Percentiles rank a stretch among this genome's conserved stretches.
Evolutionary conservation across 2,113 vertebrate genomes (phyloP).

Genomic region (Catagonus wagneri): DNA sequence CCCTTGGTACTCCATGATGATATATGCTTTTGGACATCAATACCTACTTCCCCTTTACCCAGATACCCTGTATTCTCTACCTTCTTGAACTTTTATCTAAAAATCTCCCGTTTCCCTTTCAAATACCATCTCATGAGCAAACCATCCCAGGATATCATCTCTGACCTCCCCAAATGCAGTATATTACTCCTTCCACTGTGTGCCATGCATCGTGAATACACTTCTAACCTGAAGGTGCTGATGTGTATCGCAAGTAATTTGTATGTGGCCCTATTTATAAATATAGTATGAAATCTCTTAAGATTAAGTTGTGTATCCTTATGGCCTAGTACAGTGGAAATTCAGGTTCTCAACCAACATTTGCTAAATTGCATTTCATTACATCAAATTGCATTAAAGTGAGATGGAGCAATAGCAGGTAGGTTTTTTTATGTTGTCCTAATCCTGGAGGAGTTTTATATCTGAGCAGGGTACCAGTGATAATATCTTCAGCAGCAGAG

Average conservation of each 20-base stretch:
- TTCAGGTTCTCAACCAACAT: background rate
- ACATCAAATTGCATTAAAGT: background rate
- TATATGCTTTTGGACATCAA: background rate
- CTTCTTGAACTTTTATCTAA: background rate
- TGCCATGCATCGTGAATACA: fast-evolving
- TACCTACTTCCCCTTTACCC: background rate
- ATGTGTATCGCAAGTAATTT: background rate
- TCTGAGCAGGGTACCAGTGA: background rate
- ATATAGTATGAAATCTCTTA: background rate
- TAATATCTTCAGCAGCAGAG: background rate
- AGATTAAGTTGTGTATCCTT: background rate
- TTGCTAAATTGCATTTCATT: background rate
- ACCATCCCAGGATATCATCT: background rate
- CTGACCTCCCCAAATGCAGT: background rate
- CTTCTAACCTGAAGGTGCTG: background rate
- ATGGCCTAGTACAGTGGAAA: too few species aligned
- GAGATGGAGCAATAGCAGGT: background rate
- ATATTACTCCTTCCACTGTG: too few species aligned
- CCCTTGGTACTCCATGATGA: background rate
- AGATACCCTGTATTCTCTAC: background rate
- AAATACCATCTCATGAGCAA: background rate
- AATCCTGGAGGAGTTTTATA: background rate
- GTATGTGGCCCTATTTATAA: background rate
- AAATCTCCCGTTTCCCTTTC: background rate
- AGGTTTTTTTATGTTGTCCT: background rate